Conservation (phyloP, 2,888 invertebrate species). For the Teleogryllus oceanicus region DNA sequence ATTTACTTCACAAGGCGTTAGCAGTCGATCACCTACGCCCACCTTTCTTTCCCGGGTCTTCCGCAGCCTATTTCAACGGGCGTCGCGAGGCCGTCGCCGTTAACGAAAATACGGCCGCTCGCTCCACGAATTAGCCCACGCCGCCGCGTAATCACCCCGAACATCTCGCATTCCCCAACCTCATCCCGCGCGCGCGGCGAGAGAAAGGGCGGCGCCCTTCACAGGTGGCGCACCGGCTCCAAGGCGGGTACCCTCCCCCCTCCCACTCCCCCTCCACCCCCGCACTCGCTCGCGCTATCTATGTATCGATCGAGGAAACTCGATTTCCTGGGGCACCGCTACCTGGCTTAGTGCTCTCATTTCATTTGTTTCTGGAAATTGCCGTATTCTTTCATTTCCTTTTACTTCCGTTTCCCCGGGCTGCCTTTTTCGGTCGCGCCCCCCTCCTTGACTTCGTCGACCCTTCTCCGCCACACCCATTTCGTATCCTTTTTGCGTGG, state of each 20-base stretch:
- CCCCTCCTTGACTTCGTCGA: not conserved
- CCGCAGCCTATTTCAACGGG: too few species aligned
- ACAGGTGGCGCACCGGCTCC: not conserved
- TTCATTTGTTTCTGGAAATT: constrained; percentile 34
- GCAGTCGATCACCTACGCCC: too few species aligned
- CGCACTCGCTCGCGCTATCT: not conserved
- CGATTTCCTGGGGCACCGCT: constrained; percentile 29
- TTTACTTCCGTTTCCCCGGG: not conserved
- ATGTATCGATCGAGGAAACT: constrained; percentile 29
- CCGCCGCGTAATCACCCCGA: too few species aligned
- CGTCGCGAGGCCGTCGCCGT: too few species aligned
- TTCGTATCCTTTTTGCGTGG: not conserved
- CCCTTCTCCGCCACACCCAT: not conserved
- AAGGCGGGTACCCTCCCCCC: not conserved
- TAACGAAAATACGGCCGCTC: too few species aligned
- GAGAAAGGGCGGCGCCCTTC: not conserved
- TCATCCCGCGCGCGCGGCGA: not conserved
- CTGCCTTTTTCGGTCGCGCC: not conserved
- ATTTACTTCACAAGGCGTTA: too few species aligned
- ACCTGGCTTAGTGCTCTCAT: constrained; percentile 31
- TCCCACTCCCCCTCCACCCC: not conserved
- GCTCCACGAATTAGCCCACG: too few species aligned
- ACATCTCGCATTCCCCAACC: too few species aligned
- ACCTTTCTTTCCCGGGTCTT: too few species aligned
- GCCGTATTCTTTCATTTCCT: constrained; percentile 36